Evolutionary conservation across 2,888 invertebrate genomes (phyloP).

Genomic region (Halictus quadricinctus): DNA sequence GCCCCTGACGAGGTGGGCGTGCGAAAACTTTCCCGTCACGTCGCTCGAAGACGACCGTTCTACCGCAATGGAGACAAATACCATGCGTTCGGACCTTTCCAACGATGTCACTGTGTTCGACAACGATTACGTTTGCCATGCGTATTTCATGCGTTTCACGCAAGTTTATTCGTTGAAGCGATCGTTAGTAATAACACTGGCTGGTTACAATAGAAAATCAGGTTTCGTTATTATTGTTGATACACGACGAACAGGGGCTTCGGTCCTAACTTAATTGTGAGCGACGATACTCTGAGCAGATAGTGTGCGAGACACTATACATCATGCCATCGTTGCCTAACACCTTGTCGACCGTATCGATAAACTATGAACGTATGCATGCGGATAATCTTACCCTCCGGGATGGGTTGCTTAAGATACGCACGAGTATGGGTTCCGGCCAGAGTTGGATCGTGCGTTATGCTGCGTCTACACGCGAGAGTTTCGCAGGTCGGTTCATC

Average conservation of each 20-base stretch:
- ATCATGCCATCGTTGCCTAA: slow-evolving; percentile 40
- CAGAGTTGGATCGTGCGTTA: slow-evolving; percentile 47
- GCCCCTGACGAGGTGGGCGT: not conserved
- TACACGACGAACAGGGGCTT: not conserved
- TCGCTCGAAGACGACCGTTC: not conserved
- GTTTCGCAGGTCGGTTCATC: no score
- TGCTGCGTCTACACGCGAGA: not conserved
- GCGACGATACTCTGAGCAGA: not conserved
- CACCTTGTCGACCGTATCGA: slow-evolving; percentile 53
- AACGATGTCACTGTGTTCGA: no score
- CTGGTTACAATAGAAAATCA: not conserved
- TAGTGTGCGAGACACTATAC: not conserved
- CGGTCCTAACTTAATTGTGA: not conserved
- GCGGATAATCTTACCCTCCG: slow-evolving; percentile 55
- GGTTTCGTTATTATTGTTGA: not conserved
- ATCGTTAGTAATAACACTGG: no score
- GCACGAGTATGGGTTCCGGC: slow-evolving; percentile 50
- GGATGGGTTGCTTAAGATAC: slow-evolving; percentile 58
- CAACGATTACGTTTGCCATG: no score
- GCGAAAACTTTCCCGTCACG: not conserved
- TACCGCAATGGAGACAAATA: not conserved
- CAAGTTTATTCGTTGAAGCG: no score
- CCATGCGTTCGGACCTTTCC: not conserved
- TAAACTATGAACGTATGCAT: slow-evolving; percentile 56
- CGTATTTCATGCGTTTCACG: not conserved